phyloP scores from a whole-genome alignment of 2,113 vertebrate species.

The Bos indicus region DNA sequence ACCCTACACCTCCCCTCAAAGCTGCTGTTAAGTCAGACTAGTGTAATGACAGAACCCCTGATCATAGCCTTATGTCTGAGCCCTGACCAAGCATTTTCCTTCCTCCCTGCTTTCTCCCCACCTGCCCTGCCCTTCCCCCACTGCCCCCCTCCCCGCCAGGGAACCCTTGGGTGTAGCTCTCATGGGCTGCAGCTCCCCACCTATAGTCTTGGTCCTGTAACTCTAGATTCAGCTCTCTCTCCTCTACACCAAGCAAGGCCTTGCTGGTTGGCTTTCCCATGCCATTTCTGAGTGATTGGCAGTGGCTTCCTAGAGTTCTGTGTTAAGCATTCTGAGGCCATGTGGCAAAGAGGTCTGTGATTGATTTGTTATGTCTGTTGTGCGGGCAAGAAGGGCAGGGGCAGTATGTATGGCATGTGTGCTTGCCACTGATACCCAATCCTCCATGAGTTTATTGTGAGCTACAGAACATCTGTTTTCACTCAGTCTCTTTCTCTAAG shows the following conservation, averaged over 20 bases:
- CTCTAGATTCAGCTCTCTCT: not conserved
- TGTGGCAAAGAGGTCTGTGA: not conserved
- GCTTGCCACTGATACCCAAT: not conserved
- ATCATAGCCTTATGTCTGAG: not conserved
- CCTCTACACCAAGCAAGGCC: not conserved
- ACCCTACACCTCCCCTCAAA: not conserved
- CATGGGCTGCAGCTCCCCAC: not conserved
- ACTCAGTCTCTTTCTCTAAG: not conserved
- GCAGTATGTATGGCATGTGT: not conserved
- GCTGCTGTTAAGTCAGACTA: not conserved
- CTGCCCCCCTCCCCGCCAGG: fast-evolving
- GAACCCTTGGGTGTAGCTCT: not conserved
- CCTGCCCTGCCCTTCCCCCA: fast-evolving
- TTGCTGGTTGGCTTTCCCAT: not conserved
- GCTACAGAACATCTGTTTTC: not conserved
- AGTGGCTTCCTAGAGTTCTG: not conserved
- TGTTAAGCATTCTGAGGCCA: not conserved
- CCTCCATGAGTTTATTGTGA: not conserved
- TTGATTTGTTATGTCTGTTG: not conserved
- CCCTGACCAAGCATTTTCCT: not conserved
- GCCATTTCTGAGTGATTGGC: not conserved
- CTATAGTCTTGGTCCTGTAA: not conserved
- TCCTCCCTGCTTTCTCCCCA: not conserved
- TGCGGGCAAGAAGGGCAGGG: too few species aligned
- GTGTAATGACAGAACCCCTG: not conserved